These are phyloP conservation scores for Sisyra nigra DNA, from an alignment of 2,888 invertebrate genomes.

Conservation along the genomic window DNA sequence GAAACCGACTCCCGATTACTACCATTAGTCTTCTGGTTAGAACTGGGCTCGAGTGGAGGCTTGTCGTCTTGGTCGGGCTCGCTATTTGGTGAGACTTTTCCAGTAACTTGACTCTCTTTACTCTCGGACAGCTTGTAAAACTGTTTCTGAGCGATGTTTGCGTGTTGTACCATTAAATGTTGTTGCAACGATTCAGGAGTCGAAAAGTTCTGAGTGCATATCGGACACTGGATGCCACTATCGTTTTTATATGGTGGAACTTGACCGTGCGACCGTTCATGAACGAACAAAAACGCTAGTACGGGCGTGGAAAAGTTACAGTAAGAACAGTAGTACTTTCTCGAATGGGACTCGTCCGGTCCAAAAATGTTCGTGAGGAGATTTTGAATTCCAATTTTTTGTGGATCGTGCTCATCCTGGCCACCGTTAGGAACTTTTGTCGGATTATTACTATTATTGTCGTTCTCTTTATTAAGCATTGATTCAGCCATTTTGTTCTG, in stretches of 20 bases:
- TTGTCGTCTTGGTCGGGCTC: conserved; percentile 26
- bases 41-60: conserved; percentile 23
- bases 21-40: conserved; percentile 19
- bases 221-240: conserved; percentile 35
- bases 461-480: conserved; percentile 16
- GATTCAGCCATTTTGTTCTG: conserved; percentile 24
- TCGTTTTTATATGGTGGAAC: conserved; percentile 14
- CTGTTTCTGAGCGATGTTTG: conserved; percentile 26
- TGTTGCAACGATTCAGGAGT: conserved; percentile 42
- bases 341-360: conserved; percentile 36
- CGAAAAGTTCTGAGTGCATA: conserved; percentile 38
- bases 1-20: conserved; percentile 9
- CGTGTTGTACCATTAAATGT: conserved; percentile 42
- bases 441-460: conserved; percentile 21
- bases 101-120: conserved; percentile 21
- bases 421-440: conserved; percentile 41
- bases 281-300: conserved; percentile 79
- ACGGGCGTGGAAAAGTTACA: conserved; percentile 83
- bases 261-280: conserved; percentile 62
- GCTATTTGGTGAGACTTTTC: conserved; percentile 32
- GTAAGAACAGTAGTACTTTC: conserved; percentile 77
- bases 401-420: conserved; percentile 13
- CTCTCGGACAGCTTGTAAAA: conserved; percentile 15
- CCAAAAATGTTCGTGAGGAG: conserved; percentile 36
- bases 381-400: conserved; percentile 29